Evolutionary conservation across 1,140 invertebrate species (phyloP).

Genomic region (Oedothorax gibbosus): DNA sequence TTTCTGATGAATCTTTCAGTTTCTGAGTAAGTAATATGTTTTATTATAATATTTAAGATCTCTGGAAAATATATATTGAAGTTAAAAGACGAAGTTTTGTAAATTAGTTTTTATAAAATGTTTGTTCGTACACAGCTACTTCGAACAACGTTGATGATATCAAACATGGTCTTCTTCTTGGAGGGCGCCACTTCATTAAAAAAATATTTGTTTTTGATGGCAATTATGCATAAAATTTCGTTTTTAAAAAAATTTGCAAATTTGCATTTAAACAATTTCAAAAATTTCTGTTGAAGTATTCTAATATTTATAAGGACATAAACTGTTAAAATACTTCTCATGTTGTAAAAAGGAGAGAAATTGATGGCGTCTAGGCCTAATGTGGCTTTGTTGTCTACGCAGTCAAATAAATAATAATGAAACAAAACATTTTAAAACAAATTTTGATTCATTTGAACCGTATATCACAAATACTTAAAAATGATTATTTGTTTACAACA

Average conservation of each 20-base stretch:
- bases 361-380: slow-evolving; percentile 27
- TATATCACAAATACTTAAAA: too few species aligned
- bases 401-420: slow-evolving; percentile 18
- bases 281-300: not conserved
- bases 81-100: slow-evolving; percentile 5
- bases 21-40: slow-evolving; percentile 48
- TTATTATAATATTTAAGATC: slow-evolving; percentile 34
- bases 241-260: slow-evolving; percentile 29
- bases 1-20: slow-evolving; percentile 38
- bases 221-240: slow-evolving; percentile 46
- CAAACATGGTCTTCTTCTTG: slow-evolving; percentile 58
- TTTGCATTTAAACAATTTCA: not conserved
- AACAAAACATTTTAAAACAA: slow-evolving; percentile 1
- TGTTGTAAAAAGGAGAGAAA: not conserved
- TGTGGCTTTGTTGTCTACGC: slow-evolving; percentile 16
- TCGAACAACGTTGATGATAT: slow-evolving; percentile 29
- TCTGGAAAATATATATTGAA: slow-evolving; percentile 30
- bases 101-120: slow-evolving; percentile 31
- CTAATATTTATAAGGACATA: not conserved
- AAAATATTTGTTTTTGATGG: slow-evolving; percentile 51
- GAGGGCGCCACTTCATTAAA: slow-evolving; percentile 60
- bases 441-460: not conserved
- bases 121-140: slow-evolving; percentile 29
- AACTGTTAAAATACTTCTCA: not conserved
- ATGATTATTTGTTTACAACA: too few species aligned